These are phyloP conservation scores for Pterocles burchelli DNA, from an alignment of 2,113 vertebrate species.

Conservation along the genomic window DNA sequence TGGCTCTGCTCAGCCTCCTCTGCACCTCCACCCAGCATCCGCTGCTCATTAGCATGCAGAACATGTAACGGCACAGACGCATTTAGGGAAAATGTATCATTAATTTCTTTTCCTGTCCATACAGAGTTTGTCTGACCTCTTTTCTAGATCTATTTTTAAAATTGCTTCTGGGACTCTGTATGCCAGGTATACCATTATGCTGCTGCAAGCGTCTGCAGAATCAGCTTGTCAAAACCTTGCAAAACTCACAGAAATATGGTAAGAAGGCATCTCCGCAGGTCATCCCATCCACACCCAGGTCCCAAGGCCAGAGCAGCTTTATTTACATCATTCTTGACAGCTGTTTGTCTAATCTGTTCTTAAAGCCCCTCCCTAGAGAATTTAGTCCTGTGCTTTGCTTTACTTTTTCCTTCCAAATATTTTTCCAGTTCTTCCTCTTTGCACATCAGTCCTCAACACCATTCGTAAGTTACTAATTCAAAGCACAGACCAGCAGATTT, in stretches of 20 bases:
- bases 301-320: not conserved
- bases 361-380: not conserved
- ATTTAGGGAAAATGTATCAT: constrained; percentile 45
- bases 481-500: not conserved
- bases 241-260: rapidly evolving
- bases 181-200: constrained; percentile 60
- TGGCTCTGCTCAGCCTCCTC: not conserved
- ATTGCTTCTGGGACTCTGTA: constrained; percentile 48
- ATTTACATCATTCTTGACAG: not conserved
- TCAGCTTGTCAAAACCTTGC: not conserved
- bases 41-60: constrained; percentile 10
- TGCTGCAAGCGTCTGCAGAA: not conserved
- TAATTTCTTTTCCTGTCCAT: constrained; percentile 65
- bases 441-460: not conserved
- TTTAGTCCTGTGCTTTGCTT: not conserved
- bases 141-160: constrained; percentile 76
- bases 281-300: not conserved
- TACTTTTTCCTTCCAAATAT: not conserved
- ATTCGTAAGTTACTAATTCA: rapidly evolving
- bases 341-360: not conserved
- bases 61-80: not conserved
- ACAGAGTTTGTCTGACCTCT: constrained; percentile 68
- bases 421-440: not conserved
- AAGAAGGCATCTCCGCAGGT: not conserved
- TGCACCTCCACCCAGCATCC: rapidly evolving